Percentiles rank a stretch among this genome's conserved stretches.
phyloP scores from a whole-genome alignment of 2,797 vertebrate species.

The Heliangelus exortis region DNA sequence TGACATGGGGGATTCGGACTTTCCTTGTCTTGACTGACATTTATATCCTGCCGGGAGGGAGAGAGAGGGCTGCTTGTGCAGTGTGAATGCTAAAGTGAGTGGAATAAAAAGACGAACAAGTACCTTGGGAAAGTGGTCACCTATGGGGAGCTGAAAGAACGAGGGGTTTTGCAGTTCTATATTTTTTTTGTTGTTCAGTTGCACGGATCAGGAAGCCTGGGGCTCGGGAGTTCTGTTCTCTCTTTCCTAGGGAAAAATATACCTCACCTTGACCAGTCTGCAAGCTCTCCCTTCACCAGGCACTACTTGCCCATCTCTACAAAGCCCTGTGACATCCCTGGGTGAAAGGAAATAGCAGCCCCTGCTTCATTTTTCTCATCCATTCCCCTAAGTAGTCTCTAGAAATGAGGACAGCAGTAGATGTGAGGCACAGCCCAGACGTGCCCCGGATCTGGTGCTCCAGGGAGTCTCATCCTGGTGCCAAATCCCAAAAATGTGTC shows the following conservation, averaged over 20 bases:
- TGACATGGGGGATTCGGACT: slow-evolving; percentile 47
- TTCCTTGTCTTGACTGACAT: slow-evolving; percentile 67
- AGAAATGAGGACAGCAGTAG: neutral
- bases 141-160: slow-evolving; percentile 17
- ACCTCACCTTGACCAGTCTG: neutral
- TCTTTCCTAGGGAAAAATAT: neutral
- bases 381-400: neutral
- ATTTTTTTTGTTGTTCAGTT: neutral
- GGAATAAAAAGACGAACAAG: slow-evolving; percentile 25
- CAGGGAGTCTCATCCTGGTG: neutral
- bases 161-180: neutral
- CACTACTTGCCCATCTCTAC: neutral
- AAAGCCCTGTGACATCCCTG: neutral
- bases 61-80: neutral
- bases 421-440: neutral
- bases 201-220: neutral
- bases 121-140: slow-evolving; percentile 33
- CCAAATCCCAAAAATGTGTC: neutral
- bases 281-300: neutral
- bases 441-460: rapidly evolving
- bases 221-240: neutral
- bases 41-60: slow-evolving; percentile 44
- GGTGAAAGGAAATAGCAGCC: neutral
- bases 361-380: neutral
- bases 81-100: slow-evolving; percentile 1